These are phyloP conservation scores for Cydia splendana DNA, from an alignment of 1,140 invertebrate genomes.

Conservation along the genomic window DNA sequence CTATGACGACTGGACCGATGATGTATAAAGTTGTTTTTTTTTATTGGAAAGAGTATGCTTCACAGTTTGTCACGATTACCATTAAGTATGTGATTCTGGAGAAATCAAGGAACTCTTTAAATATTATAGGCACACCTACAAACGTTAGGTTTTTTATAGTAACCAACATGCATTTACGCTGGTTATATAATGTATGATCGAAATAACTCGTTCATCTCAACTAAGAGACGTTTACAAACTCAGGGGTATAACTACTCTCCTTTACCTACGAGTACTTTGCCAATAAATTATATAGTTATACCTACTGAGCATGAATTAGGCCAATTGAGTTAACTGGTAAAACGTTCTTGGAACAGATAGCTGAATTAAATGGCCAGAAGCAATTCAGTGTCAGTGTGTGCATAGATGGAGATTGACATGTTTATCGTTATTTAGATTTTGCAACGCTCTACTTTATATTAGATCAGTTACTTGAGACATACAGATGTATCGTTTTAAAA, in stretches of 20 bases:
- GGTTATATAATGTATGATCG: too few relatives aligned
- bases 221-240: not conserved
- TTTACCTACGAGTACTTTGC: not conserved
- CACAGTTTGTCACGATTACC: too few relatives aligned
- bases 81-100: too few relatives aligned
- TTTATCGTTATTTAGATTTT: slow-evolving; percentile 4
- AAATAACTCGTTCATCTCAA: too few relatives aligned
- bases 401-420: not conserved
- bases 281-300: not conserved
- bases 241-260: not conserved
- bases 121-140: too few relatives aligned
- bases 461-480: not conserved
- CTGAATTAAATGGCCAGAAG: not conserved
- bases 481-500: too few relatives aligned
- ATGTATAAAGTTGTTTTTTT: too few relatives aligned
- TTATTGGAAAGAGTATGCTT: too few relatives aligned
- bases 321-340: slow-evolving; percentile 8
- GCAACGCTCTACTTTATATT: not conserved
- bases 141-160: too few relatives aligned
- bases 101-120: too few relatives aligned
- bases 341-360: slow-evolving; percentile 1
- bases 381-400: not conserved
- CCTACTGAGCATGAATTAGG: not conserved
- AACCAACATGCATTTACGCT: too few relatives aligned
- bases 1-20: too few relatives aligned